phyloP scores from a whole-genome alignment of 2,888 invertebrate species.

The Diaphora mendica region DNA sequence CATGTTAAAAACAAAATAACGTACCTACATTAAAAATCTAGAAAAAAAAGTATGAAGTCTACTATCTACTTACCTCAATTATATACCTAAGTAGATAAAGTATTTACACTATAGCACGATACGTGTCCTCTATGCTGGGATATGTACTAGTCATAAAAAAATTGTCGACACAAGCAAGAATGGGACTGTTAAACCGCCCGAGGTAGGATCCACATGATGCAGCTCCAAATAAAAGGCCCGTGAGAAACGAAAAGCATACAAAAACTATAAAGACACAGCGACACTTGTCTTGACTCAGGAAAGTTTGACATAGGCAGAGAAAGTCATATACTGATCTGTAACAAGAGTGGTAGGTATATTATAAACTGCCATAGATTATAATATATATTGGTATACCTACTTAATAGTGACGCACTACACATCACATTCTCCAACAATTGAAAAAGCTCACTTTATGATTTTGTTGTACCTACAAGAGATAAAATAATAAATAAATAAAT shows the following conservation, averaged over 20 bases:
- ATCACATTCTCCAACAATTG: background rate
- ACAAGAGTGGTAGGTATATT: conserved; percentile 36
- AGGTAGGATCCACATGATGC: conserved; percentile 73
- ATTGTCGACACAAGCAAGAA: conserved; percentile 74
- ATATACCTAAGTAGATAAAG: background rate
- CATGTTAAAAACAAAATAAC: background rate
- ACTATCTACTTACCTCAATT: background rate
- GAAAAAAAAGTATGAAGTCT: background rate
- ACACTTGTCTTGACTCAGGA: conserved; percentile 64
- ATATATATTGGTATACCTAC: too few relatives aligned
- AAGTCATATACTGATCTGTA: conserved; percentile 74
- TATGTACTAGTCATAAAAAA: conserved; percentile 66
- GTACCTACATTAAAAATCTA: conserved; percentile 1
- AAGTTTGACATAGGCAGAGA: conserved; percentile 65
- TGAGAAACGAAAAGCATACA: conserved; percentile 57
- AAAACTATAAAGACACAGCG: conserved; percentile 56
- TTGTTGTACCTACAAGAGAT: background rate
- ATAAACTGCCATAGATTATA: background rate
- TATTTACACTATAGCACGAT: conserved; percentile 61
- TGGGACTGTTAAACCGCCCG: conserved; percentile 75
- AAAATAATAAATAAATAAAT: too few relatives aligned
- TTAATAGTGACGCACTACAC: background rate
- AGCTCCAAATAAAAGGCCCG: conserved; percentile 72
- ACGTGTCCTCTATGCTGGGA: conserved; percentile 60
- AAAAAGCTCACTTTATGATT: background rate